phyloP scores from a whole-genome alignment of 2,797 vertebrate genomes.

The Pangasius mekongensis region DNA sequence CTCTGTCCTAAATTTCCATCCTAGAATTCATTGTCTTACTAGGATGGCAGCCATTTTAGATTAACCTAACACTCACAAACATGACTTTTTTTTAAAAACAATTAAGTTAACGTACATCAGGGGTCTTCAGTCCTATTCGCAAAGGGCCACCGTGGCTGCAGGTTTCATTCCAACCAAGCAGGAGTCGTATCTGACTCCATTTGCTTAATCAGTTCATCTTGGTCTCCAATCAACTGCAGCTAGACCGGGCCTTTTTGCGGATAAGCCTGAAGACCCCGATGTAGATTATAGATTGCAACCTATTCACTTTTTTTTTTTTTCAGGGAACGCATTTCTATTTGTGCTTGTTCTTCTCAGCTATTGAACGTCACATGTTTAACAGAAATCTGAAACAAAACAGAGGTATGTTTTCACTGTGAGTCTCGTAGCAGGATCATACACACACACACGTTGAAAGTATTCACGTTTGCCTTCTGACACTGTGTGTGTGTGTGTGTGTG shows the following conservation, averaged over 20 bases:
- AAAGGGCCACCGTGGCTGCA: not conserved
- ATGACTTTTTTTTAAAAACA: not conserved
- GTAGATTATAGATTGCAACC: not conserved
- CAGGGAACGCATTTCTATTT: not conserved
- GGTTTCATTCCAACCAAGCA: not conserved
- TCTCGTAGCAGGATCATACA: not conserved
- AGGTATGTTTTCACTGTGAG: not conserved
- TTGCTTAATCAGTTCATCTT: not conserved
- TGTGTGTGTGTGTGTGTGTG: constrained; percentile 12
- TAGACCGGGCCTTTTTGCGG: not conserved
- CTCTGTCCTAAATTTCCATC: not conserved
- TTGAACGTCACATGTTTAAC: not conserved
- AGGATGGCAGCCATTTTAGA: not conserved
- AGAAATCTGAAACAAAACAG: not conserved
- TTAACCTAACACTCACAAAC: not conserved
- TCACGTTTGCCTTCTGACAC: not conserved
- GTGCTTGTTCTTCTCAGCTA: not conserved
- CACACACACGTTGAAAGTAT: not conserved
- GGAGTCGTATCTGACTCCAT: not conserved
- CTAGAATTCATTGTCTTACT: not conserved
- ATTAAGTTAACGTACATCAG: not conserved
- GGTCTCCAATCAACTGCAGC: not conserved
- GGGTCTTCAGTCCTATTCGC: not conserved
- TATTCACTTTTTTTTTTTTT: not conserved
- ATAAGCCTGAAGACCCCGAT: not conserved